phyloP scores from a whole-genome alignment of 1,140 invertebrate species.

The Solen grandis region DNA sequence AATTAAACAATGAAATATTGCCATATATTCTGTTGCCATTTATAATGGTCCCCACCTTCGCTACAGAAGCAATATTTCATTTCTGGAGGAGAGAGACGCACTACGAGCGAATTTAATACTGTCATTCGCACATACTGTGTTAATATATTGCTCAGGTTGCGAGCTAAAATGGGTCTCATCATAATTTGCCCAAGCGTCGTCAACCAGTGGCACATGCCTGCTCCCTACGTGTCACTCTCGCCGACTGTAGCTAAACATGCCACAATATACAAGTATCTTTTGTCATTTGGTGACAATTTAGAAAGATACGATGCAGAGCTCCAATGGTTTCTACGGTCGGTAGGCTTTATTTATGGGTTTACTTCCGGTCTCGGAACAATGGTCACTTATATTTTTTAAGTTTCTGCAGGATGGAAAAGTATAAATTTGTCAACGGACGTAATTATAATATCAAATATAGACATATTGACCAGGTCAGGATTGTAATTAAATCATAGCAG shows the following conservation, averaged over 20 bases:
- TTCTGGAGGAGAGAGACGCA: constrained; percentile 27
- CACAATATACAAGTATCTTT: constrained; percentile 16
- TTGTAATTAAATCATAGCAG: constrained; percentile 6
- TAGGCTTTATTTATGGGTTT: constrained; percentile 40
- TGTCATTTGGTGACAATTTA: constrained; percentile 34
- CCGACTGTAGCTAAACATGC: constrained; percentile 39
- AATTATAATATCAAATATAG: not conserved
- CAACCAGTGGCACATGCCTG: constrained; percentile 45
- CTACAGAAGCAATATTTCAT: constrained; percentile 11
- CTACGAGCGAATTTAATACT: constrained; percentile 25
- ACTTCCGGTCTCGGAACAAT: constrained; percentile 30
- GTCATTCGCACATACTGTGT: constrained; percentile 42
- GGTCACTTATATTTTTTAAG: not conserved
- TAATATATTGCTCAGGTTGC: constrained; percentile 48
- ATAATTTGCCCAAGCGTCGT: constrained; percentile 39
- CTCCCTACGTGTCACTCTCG: constrained; percentile 15
- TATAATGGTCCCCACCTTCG: not conserved
- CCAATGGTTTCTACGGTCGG: constrained; percentile 26
- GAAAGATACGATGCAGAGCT: constrained; percentile 31
- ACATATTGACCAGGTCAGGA: constrained; percentile 37
- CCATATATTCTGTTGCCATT: not conserved
- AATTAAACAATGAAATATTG: not conserved
- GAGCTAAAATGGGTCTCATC: constrained; percentile 21
- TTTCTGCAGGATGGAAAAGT: no score
- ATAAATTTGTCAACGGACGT: no score